Evolutionary conservation across 1,140 invertebrate species (phyloP).

Genomic region (Augochlora pura): DNA sequence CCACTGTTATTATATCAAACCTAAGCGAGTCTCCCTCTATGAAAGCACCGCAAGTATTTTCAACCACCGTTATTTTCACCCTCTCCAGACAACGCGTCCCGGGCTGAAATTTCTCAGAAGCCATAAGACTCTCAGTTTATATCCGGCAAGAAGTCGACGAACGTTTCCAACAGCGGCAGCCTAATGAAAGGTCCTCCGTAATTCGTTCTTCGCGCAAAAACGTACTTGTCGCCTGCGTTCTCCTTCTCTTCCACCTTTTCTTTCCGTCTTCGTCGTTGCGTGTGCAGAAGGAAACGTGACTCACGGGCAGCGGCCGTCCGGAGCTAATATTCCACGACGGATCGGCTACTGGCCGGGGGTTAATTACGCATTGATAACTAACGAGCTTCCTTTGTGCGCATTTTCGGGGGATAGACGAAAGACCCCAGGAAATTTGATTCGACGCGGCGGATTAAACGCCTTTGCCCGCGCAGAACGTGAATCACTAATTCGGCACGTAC

Average conservation of each 20-base stretch:
- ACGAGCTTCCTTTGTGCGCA: constrained; percentile 63
- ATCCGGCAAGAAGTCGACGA: background rate
- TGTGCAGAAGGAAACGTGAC: constrained; percentile 16
- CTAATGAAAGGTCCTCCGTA: constrained; percentile 2
- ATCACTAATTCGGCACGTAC: constrained; percentile 40
- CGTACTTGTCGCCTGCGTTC: background rate
- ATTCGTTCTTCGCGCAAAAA: background rate
- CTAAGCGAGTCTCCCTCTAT: background rate
- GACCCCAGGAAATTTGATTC: constrained; percentile 57
- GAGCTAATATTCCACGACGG: constrained; percentile 25
- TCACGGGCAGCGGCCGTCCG: background rate
- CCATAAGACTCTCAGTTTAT: background rate
- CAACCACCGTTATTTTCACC: background rate
- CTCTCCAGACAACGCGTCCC: background rate
- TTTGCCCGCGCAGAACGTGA: constrained; percentile 24
- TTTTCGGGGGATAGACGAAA: constrained; percentile 38
- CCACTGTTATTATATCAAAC: background rate
- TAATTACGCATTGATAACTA: constrained; percentile 72
- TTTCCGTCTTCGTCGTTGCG: background rate
- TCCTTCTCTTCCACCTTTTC: background rate
- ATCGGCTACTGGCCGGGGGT: constrained; percentile 50
- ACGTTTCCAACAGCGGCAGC: background rate
- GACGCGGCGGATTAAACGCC: constrained; percentile 59
- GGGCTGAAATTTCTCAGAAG: background rate
- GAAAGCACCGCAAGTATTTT: background rate